Conservation (phyloP, 2,797 vertebrate species). For the Anguilla obscura region DNA sequence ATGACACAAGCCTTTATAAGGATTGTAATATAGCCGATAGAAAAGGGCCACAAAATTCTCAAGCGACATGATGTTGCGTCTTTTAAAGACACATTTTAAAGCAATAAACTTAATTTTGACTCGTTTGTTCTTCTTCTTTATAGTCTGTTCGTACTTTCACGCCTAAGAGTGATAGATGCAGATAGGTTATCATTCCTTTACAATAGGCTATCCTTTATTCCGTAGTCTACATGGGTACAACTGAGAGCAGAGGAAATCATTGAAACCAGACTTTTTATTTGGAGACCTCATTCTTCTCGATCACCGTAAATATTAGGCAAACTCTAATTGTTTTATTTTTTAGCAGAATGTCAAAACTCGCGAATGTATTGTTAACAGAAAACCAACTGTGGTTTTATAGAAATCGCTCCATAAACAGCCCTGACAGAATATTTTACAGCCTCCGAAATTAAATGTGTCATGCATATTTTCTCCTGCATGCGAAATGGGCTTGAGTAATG, state of each 20-base stretch:
- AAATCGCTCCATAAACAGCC: constrained; percentile 34
- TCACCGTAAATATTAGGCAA: background rate
- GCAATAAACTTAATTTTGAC: background rate
- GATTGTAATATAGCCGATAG: background rate
- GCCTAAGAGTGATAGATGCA: background rate
- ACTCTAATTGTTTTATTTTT: background rate
- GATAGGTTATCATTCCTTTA: background rate
- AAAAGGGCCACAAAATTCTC: background rate
- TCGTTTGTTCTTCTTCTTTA: background rate
- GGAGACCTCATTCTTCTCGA: background rate
- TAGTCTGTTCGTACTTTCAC: background rate
- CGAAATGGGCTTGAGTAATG: constrained; percentile 21
- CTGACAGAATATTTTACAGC: constrained; percentile 38
- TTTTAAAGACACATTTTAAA: background rate
- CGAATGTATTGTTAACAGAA: constrained; percentile 32
- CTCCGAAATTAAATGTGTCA: constrained; percentile 48
- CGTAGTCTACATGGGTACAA: background rate
- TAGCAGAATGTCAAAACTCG: background rate
- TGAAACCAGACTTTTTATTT: background rate
- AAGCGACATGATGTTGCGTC: background rate
- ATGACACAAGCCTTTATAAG: background rate
- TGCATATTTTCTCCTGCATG: constrained; percentile 47
- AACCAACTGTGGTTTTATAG: constrained; percentile 30
- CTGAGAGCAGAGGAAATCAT: background rate
- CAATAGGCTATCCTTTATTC: background rate